Evolutionary conservation across 2,888 invertebrate genomes (phyloP), one percentile per base, ranked within the genome.

Genomic region (Tricholauxania praeusta): DNA sequence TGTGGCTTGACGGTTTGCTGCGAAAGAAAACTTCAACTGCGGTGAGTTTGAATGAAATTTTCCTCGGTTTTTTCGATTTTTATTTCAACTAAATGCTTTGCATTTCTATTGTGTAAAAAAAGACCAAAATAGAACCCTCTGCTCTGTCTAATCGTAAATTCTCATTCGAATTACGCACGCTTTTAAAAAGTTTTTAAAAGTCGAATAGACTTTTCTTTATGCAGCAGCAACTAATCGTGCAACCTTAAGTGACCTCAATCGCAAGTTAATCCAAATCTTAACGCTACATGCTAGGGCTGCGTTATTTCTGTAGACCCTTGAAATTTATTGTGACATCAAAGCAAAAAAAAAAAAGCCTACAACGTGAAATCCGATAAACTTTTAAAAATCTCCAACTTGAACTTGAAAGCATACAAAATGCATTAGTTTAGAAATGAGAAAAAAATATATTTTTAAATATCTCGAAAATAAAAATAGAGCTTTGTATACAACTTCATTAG

Each of bases 1-100:
- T 94, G 88, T 93, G 95, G 86, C 90, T 97, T 84, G 97, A 97
- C 87, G 93, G 93, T 79, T 91, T 94, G 77, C 90, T 93, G 76
- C 90, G 92, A 77, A 91, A 90, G 85, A 90, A 92, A 83, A 91
- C 91, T 82, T 89, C 89, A 87, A 89, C 89, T 87, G 89, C 89
- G 89, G 91, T 91, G 85, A 89, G 90, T 88, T 66, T 14, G 10
- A 39, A 39, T 47, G 52, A 47, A 10, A 22, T 48, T 15, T 48
- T 64, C 15, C 47, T 49, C 8, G 3, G n/a, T 64, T 17, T 47
- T 17, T 63, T 57, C 5, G 2, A 4, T 5, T 2, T 4, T 17
- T 59, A 15, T 7, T 59, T 59, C 15, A 15, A 28, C 8, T 59
- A 28, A 17, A 15, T 22, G 5, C 59, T 12, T 59, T 12, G 10